These are phyloP conservation scores for Mormyrus proboscirostris DNA, from an alignment of 2,797 vertebrate genomes.

Conservation along the genomic window DNA sequence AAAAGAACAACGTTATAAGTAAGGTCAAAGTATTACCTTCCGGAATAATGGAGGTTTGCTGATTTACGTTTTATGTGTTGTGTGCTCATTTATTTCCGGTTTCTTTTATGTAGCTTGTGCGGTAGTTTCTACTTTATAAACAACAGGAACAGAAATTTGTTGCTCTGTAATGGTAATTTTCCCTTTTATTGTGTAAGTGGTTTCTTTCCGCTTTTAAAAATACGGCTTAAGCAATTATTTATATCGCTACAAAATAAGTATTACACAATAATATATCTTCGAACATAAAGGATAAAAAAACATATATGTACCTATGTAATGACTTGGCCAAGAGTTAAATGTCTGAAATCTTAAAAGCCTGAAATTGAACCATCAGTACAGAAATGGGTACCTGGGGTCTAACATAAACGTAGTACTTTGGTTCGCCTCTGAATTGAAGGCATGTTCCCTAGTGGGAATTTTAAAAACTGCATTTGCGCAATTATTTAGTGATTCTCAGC, in stretches of 20 bases:
- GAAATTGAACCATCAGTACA: background rate
- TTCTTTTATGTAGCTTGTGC: background rate
- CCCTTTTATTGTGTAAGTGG: background rate
- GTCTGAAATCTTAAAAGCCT: background rate
- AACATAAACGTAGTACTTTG: background rate
- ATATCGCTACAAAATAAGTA: background rate
- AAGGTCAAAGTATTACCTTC: slow-evolving; percentile 24
- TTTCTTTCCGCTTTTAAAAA: background rate
- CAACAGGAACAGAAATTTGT: background rate
- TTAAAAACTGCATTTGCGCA: background rate
- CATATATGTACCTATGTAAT: background rate
- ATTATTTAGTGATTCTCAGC: background rate
- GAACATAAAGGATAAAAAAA: background rate
- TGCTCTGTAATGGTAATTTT: background rate
- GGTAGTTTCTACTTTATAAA: background rate
- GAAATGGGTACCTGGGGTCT: background rate
- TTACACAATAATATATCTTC: background rate
- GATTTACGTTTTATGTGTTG: background rate
- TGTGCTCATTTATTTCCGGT: background rate
- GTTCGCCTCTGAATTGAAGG: background rate
- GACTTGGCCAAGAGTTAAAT: background rate
- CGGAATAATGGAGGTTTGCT: background rate
- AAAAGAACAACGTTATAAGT: background rate
- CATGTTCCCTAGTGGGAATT: background rate
- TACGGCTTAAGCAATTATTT: background rate